Evolutionary conservation across 2,797 vertebrate species (phyloP).

Genomic region (Myotis daubentonii): DNA sequence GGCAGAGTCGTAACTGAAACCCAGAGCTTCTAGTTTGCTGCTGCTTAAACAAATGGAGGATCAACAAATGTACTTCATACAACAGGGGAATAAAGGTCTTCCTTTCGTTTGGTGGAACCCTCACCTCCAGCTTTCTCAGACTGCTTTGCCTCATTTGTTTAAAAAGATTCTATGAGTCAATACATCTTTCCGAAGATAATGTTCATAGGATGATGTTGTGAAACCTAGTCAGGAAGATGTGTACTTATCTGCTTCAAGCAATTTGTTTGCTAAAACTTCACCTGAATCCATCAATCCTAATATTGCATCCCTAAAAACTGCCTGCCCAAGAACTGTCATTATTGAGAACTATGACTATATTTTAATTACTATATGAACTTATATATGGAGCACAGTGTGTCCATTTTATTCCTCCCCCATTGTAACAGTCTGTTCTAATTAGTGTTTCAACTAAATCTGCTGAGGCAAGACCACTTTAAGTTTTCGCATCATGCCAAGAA

Average conservation of each 20-base stretch:
- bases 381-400: background rate
- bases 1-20: background rate
- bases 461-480: constrained; percentile 64
- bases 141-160: background rate
- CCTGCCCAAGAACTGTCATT: constrained; percentile 13
- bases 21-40: background rate
- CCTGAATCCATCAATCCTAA: background rate
- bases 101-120: background rate
- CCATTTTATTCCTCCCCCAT: background rate
- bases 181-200: background rate
- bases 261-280: constrained; percentile 6
- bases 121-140: background rate
- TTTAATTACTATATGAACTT: constrained; percentile 64
- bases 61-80: background rate
- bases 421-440: constrained; percentile 58
- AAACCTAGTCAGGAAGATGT: background rate
- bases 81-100: background rate
- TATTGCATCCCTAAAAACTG: background rate
- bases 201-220: background rate
- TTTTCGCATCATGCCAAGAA: constrained; percentile 64
- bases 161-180: background rate
- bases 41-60: background rate
- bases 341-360: background rate
- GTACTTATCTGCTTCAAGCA: background rate
- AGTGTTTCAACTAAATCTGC: constrained; percentile 66